phyloP scores from a whole-genome alignment of 2,888 invertebrate species.

The Idaea dimidiata region DNA sequence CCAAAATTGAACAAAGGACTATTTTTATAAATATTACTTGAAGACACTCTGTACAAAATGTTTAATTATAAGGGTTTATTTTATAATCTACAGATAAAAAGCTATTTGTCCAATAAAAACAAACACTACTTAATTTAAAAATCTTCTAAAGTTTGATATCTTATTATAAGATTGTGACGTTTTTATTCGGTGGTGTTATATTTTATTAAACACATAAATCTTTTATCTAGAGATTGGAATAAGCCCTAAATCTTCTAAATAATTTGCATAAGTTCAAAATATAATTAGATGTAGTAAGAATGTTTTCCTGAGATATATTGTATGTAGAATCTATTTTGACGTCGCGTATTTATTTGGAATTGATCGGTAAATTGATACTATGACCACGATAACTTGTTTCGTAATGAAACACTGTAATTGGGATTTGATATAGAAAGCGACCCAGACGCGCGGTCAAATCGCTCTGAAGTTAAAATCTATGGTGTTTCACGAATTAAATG shows the following conservation, averaged over 20 bases:
- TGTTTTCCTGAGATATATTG: conserved; percentile 32
- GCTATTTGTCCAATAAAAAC: too few relatives aligned
- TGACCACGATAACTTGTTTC: not conserved
- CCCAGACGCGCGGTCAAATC: too few relatives aligned
- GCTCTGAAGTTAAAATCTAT: too few relatives aligned
- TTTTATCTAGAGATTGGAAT: too few relatives aligned
- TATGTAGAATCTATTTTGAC: conserved; percentile 54
- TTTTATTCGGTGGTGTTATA: too few relatives aligned
- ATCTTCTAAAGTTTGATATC: too few relatives aligned
- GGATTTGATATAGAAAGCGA: too few relatives aligned
- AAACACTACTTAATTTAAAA: too few relatives aligned
- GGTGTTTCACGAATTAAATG: too few relatives aligned
- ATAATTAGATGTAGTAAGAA: conserved; percentile 5
- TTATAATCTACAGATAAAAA: too few relatives aligned
- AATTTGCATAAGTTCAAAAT: not conserved
- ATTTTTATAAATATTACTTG: not conserved
- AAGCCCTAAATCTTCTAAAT: not conserved
- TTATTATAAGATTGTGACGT: too few relatives aligned
- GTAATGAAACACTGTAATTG: not conserved
- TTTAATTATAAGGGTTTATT: conserved; percentile 18
- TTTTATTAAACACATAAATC: too few relatives aligned
- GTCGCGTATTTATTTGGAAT: conserved; percentile 47
- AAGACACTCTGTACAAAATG: conserved; percentile 21
- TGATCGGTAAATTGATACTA: conserved; percentile 37
- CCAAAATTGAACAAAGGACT: not conserved